Conservation (phyloP, 92 coral and sea anemone species). For the Muricea muricata region DNA sequence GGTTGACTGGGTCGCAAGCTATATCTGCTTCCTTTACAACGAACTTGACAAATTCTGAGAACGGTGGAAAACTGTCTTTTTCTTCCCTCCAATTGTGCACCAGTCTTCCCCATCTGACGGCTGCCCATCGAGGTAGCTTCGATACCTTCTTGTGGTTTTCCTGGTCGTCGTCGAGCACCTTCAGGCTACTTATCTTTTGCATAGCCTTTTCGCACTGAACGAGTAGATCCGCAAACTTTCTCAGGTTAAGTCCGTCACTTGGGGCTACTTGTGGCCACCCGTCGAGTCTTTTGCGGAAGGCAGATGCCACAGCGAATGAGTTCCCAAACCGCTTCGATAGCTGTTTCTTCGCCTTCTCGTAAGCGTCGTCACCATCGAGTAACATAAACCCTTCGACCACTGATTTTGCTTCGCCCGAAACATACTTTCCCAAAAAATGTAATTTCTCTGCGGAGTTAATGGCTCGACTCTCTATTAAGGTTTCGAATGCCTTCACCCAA, state of each 20-base stretch:
- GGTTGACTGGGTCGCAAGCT: too few species aligned
- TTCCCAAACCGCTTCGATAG: slow-evolving; percentile 66
- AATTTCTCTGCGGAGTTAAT: slow-evolving; percentile 48
- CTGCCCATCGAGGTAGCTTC: slow-evolving; percentile 61
- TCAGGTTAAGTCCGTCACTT: slow-evolving; percentile 43
- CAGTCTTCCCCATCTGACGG: slow-evolving; percentile 60
- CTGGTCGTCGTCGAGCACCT: slow-evolving; percentile 54
- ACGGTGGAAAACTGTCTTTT: slow-evolving; percentile 39
- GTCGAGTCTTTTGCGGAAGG: slow-evolving; percentile 51
- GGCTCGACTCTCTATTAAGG: slow-evolving; percentile 58
- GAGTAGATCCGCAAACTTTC: slow-evolving; percentile 59
- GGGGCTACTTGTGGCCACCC: slow-evolving; percentile 57
- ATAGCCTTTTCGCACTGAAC: slow-evolving; percentile 63
- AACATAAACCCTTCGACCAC: slow-evolving; percentile 65
- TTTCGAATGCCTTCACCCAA: slow-evolving; percentile 68
- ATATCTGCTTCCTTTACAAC: too few species aligned
- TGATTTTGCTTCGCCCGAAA: slow-evolving; percentile 62
- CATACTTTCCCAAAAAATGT: slow-evolving; percentile 62
- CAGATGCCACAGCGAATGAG: slow-evolving; percentile 51
- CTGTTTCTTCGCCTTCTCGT: slow-evolving; percentile 57
- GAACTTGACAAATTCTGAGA: too few species aligned
- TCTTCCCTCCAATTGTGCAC: slow-evolving; percentile 58
- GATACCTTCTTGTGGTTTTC: slow-evolving; percentile 59
- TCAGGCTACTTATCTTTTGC: slow-evolving; percentile 52
- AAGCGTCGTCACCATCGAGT: slow-evolving; percentile 61